Evolutionary conservation across 2,797 vertebrate species (phyloP).

Genomic region (Spinus pinus): DNA sequence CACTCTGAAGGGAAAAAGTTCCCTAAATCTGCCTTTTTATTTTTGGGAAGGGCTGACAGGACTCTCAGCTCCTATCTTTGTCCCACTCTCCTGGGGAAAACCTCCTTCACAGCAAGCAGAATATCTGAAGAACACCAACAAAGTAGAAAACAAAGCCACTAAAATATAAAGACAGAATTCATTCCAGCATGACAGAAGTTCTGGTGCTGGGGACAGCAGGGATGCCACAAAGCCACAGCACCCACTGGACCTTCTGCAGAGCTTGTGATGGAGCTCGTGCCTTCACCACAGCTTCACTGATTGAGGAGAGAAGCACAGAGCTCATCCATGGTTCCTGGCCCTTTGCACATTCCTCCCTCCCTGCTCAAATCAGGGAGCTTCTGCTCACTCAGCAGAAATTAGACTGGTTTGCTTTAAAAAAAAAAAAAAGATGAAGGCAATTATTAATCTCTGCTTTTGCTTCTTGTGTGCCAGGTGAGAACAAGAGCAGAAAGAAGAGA

Average conservation of each 20-base stretch:
- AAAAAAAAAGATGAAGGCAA: not conserved
- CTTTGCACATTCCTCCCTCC: not conserved
- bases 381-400: constrained; percentile 32
- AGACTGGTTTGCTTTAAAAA: not conserved
- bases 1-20: not conserved
- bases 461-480: not conserved
- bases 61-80: not conserved
- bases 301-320: not conserved
- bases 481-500: not conserved
- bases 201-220: not conserved
- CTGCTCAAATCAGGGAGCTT: not conserved
- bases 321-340: not conserved
- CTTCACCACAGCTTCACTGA: not conserved
- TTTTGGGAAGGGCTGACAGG: constrained; percentile 16
- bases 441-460: not conserved
- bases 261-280: not conserved
- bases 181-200: not conserved
- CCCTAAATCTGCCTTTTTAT: not conserved
- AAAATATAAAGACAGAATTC: not conserved
- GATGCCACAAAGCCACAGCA: not conserved
- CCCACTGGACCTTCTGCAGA: not conserved
- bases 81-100: not conserved
- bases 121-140: not conserved
- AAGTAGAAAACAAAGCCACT: not conserved
- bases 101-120: not conserved